Evolutionary conservation across 2,113 vertebrate genomes (phyloP).

Genomic region (Periophthalmus modestus): DNA sequence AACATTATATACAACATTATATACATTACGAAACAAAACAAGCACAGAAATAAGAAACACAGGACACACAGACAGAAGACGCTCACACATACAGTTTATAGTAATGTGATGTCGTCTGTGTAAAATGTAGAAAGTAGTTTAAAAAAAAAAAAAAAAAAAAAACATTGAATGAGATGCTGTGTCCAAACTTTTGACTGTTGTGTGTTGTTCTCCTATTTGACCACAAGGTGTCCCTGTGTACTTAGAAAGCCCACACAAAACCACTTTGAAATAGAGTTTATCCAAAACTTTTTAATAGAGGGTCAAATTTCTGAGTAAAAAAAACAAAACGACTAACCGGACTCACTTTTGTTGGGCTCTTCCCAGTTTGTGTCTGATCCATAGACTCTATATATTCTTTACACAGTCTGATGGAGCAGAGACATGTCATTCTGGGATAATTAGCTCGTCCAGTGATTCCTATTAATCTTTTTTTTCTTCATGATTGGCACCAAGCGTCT

Average conservation of each 20-base stretch:
- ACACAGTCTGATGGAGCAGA: conserved; percentile 73
- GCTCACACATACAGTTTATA: too few relatives aligned
- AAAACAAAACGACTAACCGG: background rate
- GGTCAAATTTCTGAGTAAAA: background rate
- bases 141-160: too few relatives aligned
- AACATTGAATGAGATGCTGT: too few relatives aligned
- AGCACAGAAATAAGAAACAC: too few relatives aligned
- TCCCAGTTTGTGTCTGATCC: conserved; percentile 51
- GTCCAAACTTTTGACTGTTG: too few relatives aligned
- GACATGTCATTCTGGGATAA: conserved; percentile 64
- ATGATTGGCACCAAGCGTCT: conserved; percentile 18
- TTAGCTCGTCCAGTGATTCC: conserved; percentile 59
- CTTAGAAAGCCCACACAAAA: conserved; percentile 15
- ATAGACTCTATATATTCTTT: too few relatives aligned
- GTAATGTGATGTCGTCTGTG: too few relatives aligned
- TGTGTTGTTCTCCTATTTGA: conserved; percentile 25
- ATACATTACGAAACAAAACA: too few relatives aligned
- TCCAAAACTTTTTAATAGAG: background rate
- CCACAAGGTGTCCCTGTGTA: conserved; percentile 71
- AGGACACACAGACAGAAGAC: too few relatives aligned
- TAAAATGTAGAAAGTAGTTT: too few relatives aligned
- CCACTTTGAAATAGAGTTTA: background rate
- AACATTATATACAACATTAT: too few relatives aligned
- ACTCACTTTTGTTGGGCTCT: background rate
- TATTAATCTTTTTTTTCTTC: conserved; percentile 53